A percentile compares a stretch with the other conserved stretches of the same genome.
Conservation (phyloP, 2,797 vertebrate species). For the Enteromius argenteus region DNA sequence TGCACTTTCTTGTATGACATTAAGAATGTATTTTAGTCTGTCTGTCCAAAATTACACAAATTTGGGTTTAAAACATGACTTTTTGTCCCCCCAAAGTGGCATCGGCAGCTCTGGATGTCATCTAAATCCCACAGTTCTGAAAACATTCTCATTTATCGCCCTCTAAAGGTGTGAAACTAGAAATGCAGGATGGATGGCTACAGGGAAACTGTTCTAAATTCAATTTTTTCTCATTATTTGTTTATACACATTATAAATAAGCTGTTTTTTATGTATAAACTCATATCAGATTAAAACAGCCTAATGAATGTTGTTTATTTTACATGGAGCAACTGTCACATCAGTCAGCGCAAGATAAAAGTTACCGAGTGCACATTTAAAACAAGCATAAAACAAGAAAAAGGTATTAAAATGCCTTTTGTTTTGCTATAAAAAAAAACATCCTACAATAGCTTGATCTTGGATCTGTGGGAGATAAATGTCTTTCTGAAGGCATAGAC, state of each 20-base stretch:
- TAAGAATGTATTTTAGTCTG: not conserved
- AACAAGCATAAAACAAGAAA: not conserved
- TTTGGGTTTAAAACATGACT: not conserved
- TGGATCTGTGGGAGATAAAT: not conserved
- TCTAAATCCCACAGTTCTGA: not conserved
- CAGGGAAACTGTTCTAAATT: not conserved
- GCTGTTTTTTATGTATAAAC: not conserved
- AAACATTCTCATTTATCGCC: conserved; percentile 36
- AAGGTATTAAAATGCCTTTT: not conserved
- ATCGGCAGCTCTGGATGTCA: not conserved
- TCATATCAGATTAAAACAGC: not conserved
- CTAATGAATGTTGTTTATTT: not conserved
- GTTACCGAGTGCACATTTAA: not conserved
- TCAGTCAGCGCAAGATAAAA: not conserved
- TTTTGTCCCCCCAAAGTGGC: not conserved
- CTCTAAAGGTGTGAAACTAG: conserved; percentile 38
- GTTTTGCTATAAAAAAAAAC: not conserved
- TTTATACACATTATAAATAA: not conserved
- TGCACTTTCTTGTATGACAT: not conserved
- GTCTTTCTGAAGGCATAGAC: not conserved
- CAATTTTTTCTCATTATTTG: not conserved
- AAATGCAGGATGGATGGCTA: not conserved
- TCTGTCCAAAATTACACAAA: not conserved
- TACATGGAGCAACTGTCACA: not conserved
- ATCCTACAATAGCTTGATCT: not conserved